Conservation (phyloP, 1,140 invertebrate species). For the Phocides pigmalion region DNA sequence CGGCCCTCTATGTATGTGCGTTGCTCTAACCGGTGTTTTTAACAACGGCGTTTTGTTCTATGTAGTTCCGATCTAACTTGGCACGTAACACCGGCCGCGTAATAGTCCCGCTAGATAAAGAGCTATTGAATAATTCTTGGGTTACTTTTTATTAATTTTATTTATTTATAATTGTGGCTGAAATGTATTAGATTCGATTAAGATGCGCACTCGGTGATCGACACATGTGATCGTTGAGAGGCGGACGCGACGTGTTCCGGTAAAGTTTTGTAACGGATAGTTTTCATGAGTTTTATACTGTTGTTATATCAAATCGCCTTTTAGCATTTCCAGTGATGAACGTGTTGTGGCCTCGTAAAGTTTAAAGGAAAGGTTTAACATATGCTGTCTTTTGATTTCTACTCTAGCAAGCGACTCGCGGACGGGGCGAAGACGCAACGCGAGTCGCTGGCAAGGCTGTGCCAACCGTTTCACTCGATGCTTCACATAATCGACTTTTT, state of each 20-base stretch:
- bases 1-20: constrained; percentile 40
- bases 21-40: constrained; percentile 50
- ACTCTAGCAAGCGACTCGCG: constrained; percentile 19
- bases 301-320: constrained; percentile 16
- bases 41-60: constrained; percentile 44
- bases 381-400: constrained; percentile 37
- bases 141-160: constrained; percentile 16
- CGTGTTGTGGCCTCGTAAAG: constrained; percentile 29
- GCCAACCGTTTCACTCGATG: constrained; percentile 34
- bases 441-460: constrained; percentile 41
- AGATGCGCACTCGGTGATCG: constrained; percentile 28
- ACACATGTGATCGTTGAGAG: constrained; percentile 1
- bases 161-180: constrained; percentile 30
- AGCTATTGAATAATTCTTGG: constrained; percentile 28
- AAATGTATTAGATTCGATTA: constrained; percentile 24
- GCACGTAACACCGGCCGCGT: constrained; percentile 40
- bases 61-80: constrained; percentile 39
- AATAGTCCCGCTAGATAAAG: constrained; percentile 60
- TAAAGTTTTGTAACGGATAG: background rate
- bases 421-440: background rate
- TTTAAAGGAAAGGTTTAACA: constrained; percentile 25
- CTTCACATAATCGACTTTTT: constrained; percentile 18
- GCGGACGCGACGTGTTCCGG: background rate
- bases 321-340: constrained; percentile 36
- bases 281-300: background rate